A percentile compares a stretch with the other conserved stretches of the same genome.
These are phyloP conservation scores for Drosophila rellima DNA, from an alignment of 2,888 invertebrate genomes.

Conservation along the genomic window DNA sequence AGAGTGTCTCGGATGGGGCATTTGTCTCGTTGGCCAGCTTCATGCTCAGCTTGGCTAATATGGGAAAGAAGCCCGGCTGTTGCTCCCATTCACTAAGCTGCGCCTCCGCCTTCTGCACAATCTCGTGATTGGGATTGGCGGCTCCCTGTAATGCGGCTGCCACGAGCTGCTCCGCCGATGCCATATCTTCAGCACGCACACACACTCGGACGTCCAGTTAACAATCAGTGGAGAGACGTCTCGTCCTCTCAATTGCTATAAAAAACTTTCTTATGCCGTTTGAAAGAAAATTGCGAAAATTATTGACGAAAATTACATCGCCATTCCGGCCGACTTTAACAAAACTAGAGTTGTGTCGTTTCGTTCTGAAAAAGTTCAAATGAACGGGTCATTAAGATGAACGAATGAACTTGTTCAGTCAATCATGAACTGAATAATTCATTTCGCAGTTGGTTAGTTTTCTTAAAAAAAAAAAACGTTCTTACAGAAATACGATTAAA, in stretches of 20 bases:
- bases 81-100: conserved; percentile 95
- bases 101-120: conserved; percentile 95
- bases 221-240: conserved; percentile 19
- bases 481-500: too few relatives aligned
- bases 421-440: too few relatives aligned
- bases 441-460: too few relatives aligned
- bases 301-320: conserved; percentile 64
- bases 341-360: too few relatives aligned
- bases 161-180: conserved; percentile 84
- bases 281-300: conserved; percentile 36
- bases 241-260: not conserved
- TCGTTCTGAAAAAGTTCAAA: too few relatives aligned
- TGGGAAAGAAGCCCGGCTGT: conserved; percentile 95
- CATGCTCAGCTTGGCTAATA: conserved; percentile 89
- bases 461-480: too few relatives aligned
- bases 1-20: conserved; percentile 42
- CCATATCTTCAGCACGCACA: conserved; percentile 54
- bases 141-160: conserved; percentile 90
- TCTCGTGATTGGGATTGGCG: conserved; percentile 93
- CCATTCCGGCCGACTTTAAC: conserved; percentile 42
- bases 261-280: not conserved
- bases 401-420: too few relatives aligned
- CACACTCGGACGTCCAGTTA: conserved; percentile 10
- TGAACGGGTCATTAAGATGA: too few relatives aligned
- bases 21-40: conserved; percentile 45